Evolutionary conservation across 2,888 invertebrate species (phyloP).

Genomic region (Chelonus formosanus): DNA sequence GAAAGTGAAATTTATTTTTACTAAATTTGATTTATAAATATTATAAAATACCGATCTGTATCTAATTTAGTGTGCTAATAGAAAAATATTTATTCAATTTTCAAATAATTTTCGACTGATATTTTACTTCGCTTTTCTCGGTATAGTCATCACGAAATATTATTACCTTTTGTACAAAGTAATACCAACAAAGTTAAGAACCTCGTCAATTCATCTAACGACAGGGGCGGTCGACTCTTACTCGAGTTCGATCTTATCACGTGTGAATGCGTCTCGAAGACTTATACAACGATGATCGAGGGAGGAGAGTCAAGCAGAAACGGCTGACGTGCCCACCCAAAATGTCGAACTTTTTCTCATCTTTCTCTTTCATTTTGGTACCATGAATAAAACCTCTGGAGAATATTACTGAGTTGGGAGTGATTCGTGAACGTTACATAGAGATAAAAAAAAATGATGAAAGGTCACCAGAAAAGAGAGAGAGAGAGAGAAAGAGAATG

Average conservation of each 20-base stretch:
- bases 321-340: slow-evolving; percentile 42
- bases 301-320: slow-evolving; percentile 32
- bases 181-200: slow-evolving; percentile 24
- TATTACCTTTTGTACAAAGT: background rate
- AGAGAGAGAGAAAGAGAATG: slow-evolving; percentile 14
- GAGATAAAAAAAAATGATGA: slow-evolving; percentile 14
- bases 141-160: no score
- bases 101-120: no score
- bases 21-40: no score
- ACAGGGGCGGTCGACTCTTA: slow-evolving; percentile 20
- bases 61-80: no score
- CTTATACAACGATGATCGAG: background rate
- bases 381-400: slow-evolving; percentile 35
- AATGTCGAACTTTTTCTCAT: slow-evolving; percentile 21
- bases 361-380: slow-evolving; percentile 14
- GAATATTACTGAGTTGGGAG: slow-evolving; percentile 13
- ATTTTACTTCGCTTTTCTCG: no score
- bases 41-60: no score
- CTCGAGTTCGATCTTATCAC: slow-evolving; percentile 36
- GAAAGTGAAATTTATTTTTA: no score
- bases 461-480: slow-evolving; percentile 23
- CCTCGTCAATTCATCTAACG: slow-evolving; percentile 23
- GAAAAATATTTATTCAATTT: no score
- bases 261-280: slow-evolving; percentile 35
- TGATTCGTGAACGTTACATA: slow-evolving; percentile 17